Base-by-base conservation (phyloP, 2,888 invertebrate genomes). In the Xestia rhomboidea region DNA sequence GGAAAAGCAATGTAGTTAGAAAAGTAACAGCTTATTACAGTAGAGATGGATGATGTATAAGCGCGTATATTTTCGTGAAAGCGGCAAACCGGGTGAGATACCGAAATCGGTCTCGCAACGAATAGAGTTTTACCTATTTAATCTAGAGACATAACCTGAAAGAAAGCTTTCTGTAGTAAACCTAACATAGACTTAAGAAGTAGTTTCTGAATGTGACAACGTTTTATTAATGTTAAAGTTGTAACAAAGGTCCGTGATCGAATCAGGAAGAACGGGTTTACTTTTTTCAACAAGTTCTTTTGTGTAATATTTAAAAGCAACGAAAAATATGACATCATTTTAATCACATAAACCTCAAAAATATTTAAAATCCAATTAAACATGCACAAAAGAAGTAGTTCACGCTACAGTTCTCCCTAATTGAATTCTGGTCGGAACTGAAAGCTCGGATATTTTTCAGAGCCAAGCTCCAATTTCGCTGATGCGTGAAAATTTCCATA, bases 401-500 rank as follows among this genome's bases (percentile, higher is more conserved):
- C 87, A 92, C 91, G 92, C 86, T 91, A 91, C 91, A 91, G 88
- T 90, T 88, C 83, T 76, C 90, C 84, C 90, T 92, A 93, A 93
- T 94, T 93, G 92, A 92, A 91, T 89, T 90, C 87, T 73, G 71
- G 82, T 83, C 84, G 87, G 80, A 85, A 89, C 85, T 87, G 77
- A 83, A 78, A 84, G 34, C 76, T 73, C 77, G 76, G 85, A 86
- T 85, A 85, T 89, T 87, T 88, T 87, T 88, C 85, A 81, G 81
- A 86, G 85, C 76, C 79, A 82, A 73, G 83, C 78, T 78, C 76
- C 73, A 74, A 76, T 79, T 86, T 79, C 78, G 73, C 69, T 84
- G 85, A 83, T 84, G 89, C 86, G 84, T 88, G 78, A 82, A 88
- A 88, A 87, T 81, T 81, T 81, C 68, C 74, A 83, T 79, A 83